A percentile compares a stretch with the other conserved stretches of the same genome.
phyloP scores from a whole-genome alignment of 2,113 vertebrate species.

The Alligator sinensis region DNA sequence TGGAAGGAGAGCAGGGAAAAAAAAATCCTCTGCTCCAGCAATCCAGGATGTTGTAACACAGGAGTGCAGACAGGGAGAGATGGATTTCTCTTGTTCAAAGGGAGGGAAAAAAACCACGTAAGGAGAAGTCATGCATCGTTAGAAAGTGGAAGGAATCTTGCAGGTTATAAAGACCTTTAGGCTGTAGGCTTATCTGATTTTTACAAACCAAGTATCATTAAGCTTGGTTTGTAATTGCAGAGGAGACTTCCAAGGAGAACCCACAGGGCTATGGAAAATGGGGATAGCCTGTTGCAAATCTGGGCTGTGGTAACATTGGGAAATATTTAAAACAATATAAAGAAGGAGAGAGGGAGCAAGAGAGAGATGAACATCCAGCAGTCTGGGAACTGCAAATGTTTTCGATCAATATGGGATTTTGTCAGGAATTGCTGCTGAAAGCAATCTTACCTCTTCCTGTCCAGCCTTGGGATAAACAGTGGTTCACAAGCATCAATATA shows the following conservation, averaged over 20 bases:
- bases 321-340: not conserved
- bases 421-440: no score
- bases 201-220: not conserved
- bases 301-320: not conserved
- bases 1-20: not conserved
- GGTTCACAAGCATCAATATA: not conserved
- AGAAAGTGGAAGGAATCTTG: not conserved
- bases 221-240: not conserved
- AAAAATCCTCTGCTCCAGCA: not conserved
- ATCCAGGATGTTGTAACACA: not conserved
- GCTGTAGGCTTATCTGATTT: not conserved
- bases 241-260: not conserved
- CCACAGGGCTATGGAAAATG: not conserved
- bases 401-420: no score
- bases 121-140: not conserved
- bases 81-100: not conserved
- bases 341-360: not conserved
- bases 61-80: not conserved
- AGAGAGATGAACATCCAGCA: no score
- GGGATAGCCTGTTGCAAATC: not conserved
- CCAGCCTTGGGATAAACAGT: not conserved
- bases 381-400: no score
- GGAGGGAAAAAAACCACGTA: not conserved
- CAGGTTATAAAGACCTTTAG: accelerated
- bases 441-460: not conserved